These are phyloP conservation scores for Hypsibius dujardini DNA, from an alignment of 1,140 invertebrate species.

Conservation along the genomic window DNA sequence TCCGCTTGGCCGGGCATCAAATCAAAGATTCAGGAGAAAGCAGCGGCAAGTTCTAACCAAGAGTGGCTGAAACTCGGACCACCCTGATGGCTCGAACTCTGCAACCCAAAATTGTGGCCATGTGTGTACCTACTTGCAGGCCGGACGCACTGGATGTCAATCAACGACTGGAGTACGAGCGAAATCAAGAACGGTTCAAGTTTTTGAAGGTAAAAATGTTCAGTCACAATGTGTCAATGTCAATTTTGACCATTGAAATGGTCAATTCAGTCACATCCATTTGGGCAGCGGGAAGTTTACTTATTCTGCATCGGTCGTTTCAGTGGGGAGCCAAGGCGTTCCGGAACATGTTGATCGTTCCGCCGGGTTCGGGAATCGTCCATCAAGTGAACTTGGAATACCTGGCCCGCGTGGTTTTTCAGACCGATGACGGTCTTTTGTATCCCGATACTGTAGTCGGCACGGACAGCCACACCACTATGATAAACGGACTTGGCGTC, in stretches of 20 bases:
- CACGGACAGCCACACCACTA: conserved; percentile 94
- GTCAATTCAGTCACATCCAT: not conserved
- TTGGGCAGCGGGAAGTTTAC: not conserved
- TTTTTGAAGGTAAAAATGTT: conserved; percentile 60
- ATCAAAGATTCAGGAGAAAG: no score
- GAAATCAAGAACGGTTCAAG: conserved; percentile 84
- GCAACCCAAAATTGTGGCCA: no score
- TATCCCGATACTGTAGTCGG: conserved; percentile 96
- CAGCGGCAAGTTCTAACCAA: no score
- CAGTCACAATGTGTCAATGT: not conserved
- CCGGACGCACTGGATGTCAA: conserved; percentile 75
- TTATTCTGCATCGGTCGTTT: conserved; percentile 16
- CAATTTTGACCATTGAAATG: not conserved
- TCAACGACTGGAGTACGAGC: conserved; percentile 82
- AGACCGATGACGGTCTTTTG: conserved; percentile 42
- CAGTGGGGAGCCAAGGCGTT: conserved; percentile 90
- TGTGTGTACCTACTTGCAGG: conserved; percentile 39
- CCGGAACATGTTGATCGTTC: conserved; percentile 88
- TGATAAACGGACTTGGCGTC: conserved; percentile 77
- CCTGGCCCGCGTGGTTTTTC: conserved; percentile 81
- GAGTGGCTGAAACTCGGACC: no score
- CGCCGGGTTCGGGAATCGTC: conserved; percentile 90
- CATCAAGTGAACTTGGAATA: conserved; percentile 97
- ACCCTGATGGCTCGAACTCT: no score
- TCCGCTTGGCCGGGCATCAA: no score